Conservation (phyloP, 2,797 vertebrate genomes). For the Glyptemys insculpta region DNA sequence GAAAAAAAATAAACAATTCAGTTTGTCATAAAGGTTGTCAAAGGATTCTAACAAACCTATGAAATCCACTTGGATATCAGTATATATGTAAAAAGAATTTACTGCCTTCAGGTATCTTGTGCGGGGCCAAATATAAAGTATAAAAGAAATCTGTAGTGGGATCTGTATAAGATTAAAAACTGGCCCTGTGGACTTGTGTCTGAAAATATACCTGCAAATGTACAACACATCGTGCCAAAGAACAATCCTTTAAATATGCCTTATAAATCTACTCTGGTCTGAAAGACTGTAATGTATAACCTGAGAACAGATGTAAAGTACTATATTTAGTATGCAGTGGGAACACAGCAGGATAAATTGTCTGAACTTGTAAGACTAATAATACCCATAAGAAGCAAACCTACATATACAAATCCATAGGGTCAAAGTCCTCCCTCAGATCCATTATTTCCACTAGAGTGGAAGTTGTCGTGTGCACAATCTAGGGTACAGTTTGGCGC, state of each 20-base stretch:
- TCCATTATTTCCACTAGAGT: not conserved
- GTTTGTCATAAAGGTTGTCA: not conserved
- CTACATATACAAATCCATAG: not conserved
- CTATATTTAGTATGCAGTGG: not conserved
- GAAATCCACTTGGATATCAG: not conserved
- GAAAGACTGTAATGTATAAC: not conserved
- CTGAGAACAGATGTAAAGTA: constrained; percentile 16
- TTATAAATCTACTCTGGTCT: not conserved
- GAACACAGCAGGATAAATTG: not conserved
- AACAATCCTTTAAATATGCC: not conserved
- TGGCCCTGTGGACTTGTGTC: not conserved
- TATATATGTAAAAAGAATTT: not conserved
- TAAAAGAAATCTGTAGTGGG: not conserved
- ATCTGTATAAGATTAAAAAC: constrained; percentile 19
- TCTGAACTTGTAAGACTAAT: not conserved
- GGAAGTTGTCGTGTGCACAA: not conserved
- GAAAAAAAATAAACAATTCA: not conserved
- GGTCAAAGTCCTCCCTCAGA: not conserved
- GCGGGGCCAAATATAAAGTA: not conserved
- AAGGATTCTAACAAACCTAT: not conserved
- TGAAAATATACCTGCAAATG: not conserved
- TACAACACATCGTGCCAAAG: not conserved
- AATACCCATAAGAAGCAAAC: not conserved
- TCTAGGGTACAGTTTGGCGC: not conserved
- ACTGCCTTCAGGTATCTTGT: not conserved